Base-by-base conservation (phyloP, 2,888 invertebrate genomes). In the Leptinotarsa juncta region DNA sequence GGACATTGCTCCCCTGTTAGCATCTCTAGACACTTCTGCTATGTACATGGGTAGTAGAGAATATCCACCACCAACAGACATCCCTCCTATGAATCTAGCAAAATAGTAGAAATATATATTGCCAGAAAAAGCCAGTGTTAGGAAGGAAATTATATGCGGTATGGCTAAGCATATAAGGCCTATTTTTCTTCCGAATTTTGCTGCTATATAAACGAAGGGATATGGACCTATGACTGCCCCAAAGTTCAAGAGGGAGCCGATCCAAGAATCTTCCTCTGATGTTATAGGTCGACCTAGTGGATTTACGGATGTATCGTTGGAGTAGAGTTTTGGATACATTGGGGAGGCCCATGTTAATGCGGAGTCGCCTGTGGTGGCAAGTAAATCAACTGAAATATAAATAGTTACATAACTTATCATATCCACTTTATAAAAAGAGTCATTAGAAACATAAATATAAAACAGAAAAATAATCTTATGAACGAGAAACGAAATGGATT, bases 11-110 rank as follows among this genome's bases (percentile, higher is more conserved):
- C 97, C 97, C 77, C 97, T 89, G 14, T 93, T 91, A 23, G 93
- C 92, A 75, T 93, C 92, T 89, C 94, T 87, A 1, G 96, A 91
- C 55, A 96, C 94, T 87, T 97, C 97, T 62, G 95, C 94, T 77
- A 96, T 92, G 88, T 96, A 97, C 91, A 95, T 94, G 0, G 96
- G 95, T 1, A 93, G 91, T 2, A 93, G 91, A 0, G 94, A 92
- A 88, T 93, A 94, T 16, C 93, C 89, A 83, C 93, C 92, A 0
- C 94, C 93, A 0, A 93, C 90, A 0, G 91, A 91, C 1, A 94
- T 83, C 66, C 95, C 95, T 18, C 86, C 86, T 12, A 90, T 74
- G 26, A 90, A 81, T 78, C 90, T 84, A 20, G 89, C 89, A 3
- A 86, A 83, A 77, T 88, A 89, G 67, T 79, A 84, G 14, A 80